Conservation (phyloP, 2,797 vertebrate genomes). For the Antennarius maculatus region DNA sequence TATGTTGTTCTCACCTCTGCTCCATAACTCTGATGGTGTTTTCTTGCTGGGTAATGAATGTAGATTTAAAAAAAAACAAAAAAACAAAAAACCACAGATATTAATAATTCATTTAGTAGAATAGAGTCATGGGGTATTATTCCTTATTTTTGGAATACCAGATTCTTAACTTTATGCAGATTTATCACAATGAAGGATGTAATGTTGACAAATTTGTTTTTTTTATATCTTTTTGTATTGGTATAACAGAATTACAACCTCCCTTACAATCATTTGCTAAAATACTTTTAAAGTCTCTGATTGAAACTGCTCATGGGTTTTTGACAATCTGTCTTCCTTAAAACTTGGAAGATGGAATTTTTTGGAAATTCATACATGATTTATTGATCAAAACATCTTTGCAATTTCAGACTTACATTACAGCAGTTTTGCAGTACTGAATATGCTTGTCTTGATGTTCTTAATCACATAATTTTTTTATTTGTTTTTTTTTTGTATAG, state of each 20-base stretch:
- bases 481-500: neutral
- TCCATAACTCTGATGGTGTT: slow-evolving; percentile 1
- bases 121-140: neutral
- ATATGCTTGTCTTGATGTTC: neutral
- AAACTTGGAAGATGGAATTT: neutral
- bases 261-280: slow-evolving; percentile 1
- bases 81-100: no score
- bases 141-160: neutral
- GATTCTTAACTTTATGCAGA: neutral
- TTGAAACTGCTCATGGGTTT: slow-evolving; percentile 7
- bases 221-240: neutral
- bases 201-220: neutral
- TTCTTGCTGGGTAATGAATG: neutral
- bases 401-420: neutral
- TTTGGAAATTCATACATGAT: no score
- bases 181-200: neutral
- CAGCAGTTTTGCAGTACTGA: neutral
- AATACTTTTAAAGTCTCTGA: neutral
- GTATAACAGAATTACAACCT: slow-evolving; percentile 7
- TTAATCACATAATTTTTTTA: neutral
- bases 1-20: neutral
- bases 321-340: neutral
- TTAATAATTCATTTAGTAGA: neutral
- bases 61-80: no score
- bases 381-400: neutral